Conservation (phyloP, 1,140 invertebrate genomes). For the Helicorthomorpha holstii region DNA sequence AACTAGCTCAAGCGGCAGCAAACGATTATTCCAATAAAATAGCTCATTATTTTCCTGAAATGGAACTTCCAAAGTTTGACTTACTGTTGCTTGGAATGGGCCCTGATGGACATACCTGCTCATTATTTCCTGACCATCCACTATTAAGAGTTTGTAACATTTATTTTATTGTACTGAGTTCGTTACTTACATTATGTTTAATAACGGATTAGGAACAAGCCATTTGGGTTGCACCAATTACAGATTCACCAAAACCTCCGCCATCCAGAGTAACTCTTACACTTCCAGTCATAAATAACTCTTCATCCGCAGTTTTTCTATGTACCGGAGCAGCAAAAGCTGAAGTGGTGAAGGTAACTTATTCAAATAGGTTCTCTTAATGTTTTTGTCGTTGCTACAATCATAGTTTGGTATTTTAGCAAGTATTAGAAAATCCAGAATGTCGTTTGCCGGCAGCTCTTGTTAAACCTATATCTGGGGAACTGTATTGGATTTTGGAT, state of each 20-base stretch:
- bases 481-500: constrained; percentile 62
- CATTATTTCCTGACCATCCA: constrained; percentile 78
- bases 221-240: constrained; percentile 61
- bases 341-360: constrained; percentile 61
- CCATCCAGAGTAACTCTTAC: constrained; percentile 80
- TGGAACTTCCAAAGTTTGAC: constrained; percentile 57
- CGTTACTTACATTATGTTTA: constrained; percentile 3
- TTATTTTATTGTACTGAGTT: not conserved
- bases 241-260: constrained; percentile 91
- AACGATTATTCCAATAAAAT: constrained; percentile 44
- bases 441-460: constrained; percentile 45
- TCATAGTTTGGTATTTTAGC: constrained; percentile 32
- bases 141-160: constrained; percentile 36
- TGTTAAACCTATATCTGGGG: constrained; percentile 49
- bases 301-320: constrained; percentile 65
- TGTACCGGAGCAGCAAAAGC: constrained; percentile 68
- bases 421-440: constrained; percentile 49
- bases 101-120: constrained; percentile 97
- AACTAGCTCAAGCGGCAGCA: constrained; percentile 57
- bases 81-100: constrained; percentile 84
- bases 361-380: constrained; percentile 1
- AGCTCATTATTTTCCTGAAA: constrained; percentile 37
- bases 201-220: constrained; percentile 18
- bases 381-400: not conserved
- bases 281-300: constrained; percentile 78